These are phyloP conservation scores for Orthosia incerta DNA, from an alignment of 2,888 invertebrate species.

Conservation along the genomic window DNA sequence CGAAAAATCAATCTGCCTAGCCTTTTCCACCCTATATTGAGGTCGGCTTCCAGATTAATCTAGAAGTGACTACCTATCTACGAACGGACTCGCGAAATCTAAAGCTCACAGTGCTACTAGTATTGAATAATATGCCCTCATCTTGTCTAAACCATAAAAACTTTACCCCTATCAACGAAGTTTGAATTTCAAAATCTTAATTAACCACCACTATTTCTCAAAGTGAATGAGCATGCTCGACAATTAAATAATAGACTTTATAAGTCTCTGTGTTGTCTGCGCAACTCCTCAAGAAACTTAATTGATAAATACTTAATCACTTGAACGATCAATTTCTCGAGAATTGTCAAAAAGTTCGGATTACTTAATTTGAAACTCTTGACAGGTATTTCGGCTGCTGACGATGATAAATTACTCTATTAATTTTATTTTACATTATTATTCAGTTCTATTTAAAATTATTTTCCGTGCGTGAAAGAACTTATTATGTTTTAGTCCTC, in stretches of 20 bases:
- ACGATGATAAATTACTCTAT: constrained; percentile 54
- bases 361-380: constrained; percentile 55
- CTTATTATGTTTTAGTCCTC: not conserved
- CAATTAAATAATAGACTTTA: constrained; percentile 39
- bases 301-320: constrained; percentile 63
- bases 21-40: no score
- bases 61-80: no score
- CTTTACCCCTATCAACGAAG: not conserved
- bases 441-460: not conserved
- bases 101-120: no score
- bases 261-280: constrained; percentile 24
- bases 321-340: constrained; percentile 51
- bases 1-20: no score
- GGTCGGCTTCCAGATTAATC: no score
- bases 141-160: constrained; percentile 1
- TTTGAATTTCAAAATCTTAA: constrained; percentile 27
- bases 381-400: constrained; percentile 44
- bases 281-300: constrained; percentile 43
- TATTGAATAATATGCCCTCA: not conserved
- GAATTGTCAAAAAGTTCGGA: constrained; percentile 60
- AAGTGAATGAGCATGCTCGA: constrained; percentile 25
- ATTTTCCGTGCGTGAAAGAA: not conserved
- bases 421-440: constrained; percentile 16
- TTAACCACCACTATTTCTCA: constrained; percentile 23
- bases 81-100: no score